Base-by-base conservation (phyloP, 2,113 vertebrate species). In the Trematocara zebra region DNA sequence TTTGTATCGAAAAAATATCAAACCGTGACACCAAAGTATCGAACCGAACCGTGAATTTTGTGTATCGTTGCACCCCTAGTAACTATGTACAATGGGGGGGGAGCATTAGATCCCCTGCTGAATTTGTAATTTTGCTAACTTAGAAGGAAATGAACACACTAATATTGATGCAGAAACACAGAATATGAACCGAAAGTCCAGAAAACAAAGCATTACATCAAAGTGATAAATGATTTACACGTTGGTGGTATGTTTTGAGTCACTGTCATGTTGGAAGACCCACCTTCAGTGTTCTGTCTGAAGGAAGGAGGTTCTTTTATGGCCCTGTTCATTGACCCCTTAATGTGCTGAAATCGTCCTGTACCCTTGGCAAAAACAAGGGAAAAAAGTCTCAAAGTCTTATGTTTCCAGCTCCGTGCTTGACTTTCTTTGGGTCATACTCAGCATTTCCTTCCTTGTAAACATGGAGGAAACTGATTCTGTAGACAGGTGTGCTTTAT, bases 31-130 rank as follows among this genome's bases (percentile, higher is more conserved):
- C 26, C 26, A 26, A 4, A 26, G 26, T 26, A 26, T 26, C 26
- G 3, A 26, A 26, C 26, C 26, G 26, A 26, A 26, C 26, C 26
- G 26, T 26, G 26, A 26, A 26, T 26, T 26, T 26, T 26, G 26
- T 26, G 26, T 26, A 26, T 26, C 26, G 26, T 26, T 26, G 26
- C 26, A 26, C 26, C 26, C 26, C 26, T 26, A 26, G 8, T 26
- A 37, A 35, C 0, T 64, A n/a, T n/a, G 59, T 64, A 35, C 0
- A 35, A 35, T 35, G 57, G 3, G 14, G 56, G 26, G 8, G 26
- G 0, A 1, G 9, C 6, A n/a, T 37, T 37, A 11, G 59, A 11
- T 11, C 59, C 6, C 31, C 59, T 37, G 9, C 17, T 37, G 4
- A 64, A 37, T 64, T 20, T 64, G 33, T 20, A 20, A 3, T 11